Conservation (phyloP, 2,797 vertebrate species). For the Ceryle rudis region DNA sequence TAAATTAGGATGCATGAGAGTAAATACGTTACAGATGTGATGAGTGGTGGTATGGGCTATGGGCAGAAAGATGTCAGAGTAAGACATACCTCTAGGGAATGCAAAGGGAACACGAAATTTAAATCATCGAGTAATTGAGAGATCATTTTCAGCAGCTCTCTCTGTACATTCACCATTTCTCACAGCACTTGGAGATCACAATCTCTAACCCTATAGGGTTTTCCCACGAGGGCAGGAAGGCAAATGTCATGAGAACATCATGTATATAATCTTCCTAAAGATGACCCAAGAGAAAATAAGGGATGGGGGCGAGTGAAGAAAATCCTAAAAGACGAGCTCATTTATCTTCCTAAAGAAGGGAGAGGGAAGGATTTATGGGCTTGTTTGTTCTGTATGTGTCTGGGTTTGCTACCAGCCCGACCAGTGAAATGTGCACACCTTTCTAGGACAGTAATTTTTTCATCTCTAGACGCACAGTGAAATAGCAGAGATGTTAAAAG, state of each 20-base stretch:
- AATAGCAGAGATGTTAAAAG: neutral
- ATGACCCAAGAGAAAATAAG: neutral
- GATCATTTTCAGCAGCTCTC: neutral
- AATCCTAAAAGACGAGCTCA: neutral
- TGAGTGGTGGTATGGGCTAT: fast-evolving
- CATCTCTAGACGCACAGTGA: neutral
- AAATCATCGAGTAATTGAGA: neutral
- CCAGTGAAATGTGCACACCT: neutral
- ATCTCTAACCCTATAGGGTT: neutral
- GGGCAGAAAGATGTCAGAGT: neutral
- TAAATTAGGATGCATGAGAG: neutral
- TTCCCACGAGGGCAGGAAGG: neutral
- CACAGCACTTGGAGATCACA: neutral
- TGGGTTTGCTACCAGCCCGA: neutral
- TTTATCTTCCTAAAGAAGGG: neutral
- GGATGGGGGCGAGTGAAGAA: neutral
- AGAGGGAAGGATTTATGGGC: neutral
- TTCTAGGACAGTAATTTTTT: neutral
- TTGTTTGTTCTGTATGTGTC: neutral
- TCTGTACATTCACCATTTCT: neutral
- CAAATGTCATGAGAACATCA: slow-evolving; percentile 35
- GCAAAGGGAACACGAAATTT: neutral
- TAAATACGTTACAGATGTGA: neutral
- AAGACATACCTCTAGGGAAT: neutral
- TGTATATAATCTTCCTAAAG: neutral